phyloP scores from a whole-genome alignment of 2,888 invertebrate species.

The Ormyrus nitidulus region DNA sequence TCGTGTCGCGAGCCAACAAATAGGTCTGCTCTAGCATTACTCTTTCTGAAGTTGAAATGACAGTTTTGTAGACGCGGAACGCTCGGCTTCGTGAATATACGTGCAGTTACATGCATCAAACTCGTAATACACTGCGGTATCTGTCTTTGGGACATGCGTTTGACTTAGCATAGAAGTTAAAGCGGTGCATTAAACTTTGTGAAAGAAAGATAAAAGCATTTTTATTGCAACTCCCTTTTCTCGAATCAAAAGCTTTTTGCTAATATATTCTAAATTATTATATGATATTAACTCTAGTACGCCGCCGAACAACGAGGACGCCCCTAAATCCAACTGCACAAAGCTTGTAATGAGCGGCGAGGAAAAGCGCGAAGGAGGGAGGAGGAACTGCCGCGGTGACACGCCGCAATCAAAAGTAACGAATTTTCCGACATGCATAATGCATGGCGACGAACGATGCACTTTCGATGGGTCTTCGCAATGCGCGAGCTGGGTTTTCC shows the following conservation, averaged over 20 bases:
- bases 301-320: background rate
- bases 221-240: too few relatives aligned
- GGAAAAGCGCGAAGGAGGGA: conserved; percentile 34
- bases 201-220: too few relatives aligned
- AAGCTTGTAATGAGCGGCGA: background rate
- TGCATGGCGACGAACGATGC: conserved; percentile 54
- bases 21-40: background rate
- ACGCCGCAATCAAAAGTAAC: conserved; percentile 67
- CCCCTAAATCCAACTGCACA: too few relatives aligned
- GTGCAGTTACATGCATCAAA: too few relatives aligned
- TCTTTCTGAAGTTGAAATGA: background rate
- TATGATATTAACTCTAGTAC: too few relatives aligned
- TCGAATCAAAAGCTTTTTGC: too few relatives aligned
- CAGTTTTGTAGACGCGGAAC: conserved; percentile 2
- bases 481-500: conserved; percentile 58
- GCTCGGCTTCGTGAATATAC: background rate
- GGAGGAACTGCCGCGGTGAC: conserved; percentile 64
- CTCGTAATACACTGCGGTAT: too few relatives aligned
- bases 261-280: too few relatives aligned
- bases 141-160: too few relatives aligned
- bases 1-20: background rate
- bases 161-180: too few relatives aligned
- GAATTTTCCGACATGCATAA: conserved; percentile 67
- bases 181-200: too few relatives aligned
- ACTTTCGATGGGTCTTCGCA: conserved; percentile 6